These are phyloP conservation scores for Dryococelus australis DNA, from an alignment of 2,888 invertebrate species.

Conservation along the genomic window DNA sequence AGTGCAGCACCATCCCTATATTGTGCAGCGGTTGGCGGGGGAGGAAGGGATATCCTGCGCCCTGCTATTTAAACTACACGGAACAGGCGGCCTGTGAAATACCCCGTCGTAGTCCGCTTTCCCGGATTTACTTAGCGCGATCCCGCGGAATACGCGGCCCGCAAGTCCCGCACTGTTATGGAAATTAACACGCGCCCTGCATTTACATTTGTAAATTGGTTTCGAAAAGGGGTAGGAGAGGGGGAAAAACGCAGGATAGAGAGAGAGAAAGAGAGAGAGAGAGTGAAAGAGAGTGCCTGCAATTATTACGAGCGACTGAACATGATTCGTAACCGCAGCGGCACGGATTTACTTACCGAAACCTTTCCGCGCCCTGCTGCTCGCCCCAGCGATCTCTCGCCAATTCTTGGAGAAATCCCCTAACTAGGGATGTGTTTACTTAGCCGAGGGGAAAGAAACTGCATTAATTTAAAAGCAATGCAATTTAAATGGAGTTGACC, in stretches of 20 bases:
- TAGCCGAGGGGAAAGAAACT: too few species aligned
- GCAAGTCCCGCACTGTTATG: neutral
- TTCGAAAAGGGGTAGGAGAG: neutral
- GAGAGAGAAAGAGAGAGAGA: neutral
- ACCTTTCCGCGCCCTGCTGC: neutral
- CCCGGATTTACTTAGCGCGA: neutral
- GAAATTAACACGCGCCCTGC: neutral
- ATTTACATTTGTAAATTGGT: conserved; percentile 16
- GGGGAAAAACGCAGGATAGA: neutral
- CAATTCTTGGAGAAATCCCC: neutral
- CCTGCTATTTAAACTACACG: too few species aligned
- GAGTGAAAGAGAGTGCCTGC: neutral
- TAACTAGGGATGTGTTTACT: too few species aligned
- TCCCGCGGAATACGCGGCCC: neutral
- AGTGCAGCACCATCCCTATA: too few species aligned
- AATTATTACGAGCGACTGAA: neutral
- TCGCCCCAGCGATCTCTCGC: neutral
- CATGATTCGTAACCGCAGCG: neutral
- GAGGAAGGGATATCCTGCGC: too few species aligned
- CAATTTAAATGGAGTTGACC: too few species aligned
- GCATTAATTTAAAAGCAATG: too few species aligned
- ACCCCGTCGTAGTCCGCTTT: neutral
- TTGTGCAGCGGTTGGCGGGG: too few species aligned
- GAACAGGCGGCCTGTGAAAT: neutral
- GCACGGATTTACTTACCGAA: neutral